Conservation (phyloP, 2,113 vertebrate species). For the Muntiacus muntjak region DNA sequence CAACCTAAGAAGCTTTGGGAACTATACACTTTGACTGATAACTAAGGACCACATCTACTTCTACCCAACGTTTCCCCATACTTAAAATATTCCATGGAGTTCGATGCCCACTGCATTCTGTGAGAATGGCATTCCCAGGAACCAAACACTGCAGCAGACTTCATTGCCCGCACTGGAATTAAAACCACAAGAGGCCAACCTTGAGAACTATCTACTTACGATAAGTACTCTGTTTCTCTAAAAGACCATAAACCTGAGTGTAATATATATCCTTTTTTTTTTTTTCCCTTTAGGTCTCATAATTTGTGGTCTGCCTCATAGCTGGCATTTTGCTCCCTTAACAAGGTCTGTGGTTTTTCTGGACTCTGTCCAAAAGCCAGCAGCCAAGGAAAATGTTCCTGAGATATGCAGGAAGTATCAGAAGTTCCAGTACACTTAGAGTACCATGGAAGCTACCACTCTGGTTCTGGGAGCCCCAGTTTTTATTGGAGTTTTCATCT, state of each 20-base stretch:
- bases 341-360: not conserved
- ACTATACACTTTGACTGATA: not conserved
- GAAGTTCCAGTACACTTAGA: not conserved
- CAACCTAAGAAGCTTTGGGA: not conserved
- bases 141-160: not conserved
- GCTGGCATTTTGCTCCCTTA: not conserved
- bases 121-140: not conserved
- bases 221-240: not conserved
- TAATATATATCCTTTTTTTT: not conserved
- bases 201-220: not conserved
- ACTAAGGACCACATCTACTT: not conserved
- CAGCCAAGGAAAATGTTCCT: not conserved
- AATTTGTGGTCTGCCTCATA: not conserved
- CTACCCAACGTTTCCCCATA: not conserved
- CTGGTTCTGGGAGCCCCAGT: not conserved
- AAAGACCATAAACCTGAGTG: not conserved
- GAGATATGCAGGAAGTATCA: not conserved
- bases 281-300: not conserved
- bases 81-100: not conserved
- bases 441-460: not conserved
- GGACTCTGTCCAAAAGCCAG: not conserved
- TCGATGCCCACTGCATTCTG: not conserved
- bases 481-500: not conserved
- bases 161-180: not conserved
- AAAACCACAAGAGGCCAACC: not conserved